These are phyloP conservation scores for Himalopsyche kuldschensis DNA, from an alignment of 2,888 invertebrate genomes.

Conservation along the genomic window DNA sequence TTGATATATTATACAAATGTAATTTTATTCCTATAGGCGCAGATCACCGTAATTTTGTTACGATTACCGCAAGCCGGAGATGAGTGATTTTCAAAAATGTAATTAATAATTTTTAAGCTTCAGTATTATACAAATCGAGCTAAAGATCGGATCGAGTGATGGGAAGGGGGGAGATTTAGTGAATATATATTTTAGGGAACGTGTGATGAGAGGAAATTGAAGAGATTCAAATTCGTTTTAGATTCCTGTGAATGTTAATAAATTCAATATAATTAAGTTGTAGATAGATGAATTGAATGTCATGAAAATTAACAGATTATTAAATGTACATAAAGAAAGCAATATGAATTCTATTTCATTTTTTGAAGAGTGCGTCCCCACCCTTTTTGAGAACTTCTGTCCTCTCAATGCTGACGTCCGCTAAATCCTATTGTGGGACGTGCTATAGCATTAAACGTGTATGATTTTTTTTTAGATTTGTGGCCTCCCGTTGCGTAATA, in stretches of 20 bases:
- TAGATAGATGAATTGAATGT: background rate
- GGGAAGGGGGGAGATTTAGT: background rate
- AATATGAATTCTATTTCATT: background rate
- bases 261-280: background rate
- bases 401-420: background rate
- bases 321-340: background rate
- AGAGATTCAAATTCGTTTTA: background rate
- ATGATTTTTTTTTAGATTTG: background rate
- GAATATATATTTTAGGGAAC: background rate
- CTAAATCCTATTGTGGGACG: no score
- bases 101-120: background rate
- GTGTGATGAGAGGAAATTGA: background rate
- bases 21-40: background rate
- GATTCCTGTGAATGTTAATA: background rate
- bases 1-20: background rate
- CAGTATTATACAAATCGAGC: background rate
- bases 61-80: background rate
- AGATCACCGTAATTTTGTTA: background rate
- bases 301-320: background rate
- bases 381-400: background rate
- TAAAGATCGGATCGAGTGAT: background rate
- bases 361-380: background rate
- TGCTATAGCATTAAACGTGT: background rate
- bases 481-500: background rate
- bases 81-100: background rate